Percentiles rank a stretch among this genome's conserved stretches.
These are phyloP conservation scores for Parauchenoglanis ngamensis DNA, from an alignment of 2,797 vertebrate species.

Conservation along the genomic window DNA sequence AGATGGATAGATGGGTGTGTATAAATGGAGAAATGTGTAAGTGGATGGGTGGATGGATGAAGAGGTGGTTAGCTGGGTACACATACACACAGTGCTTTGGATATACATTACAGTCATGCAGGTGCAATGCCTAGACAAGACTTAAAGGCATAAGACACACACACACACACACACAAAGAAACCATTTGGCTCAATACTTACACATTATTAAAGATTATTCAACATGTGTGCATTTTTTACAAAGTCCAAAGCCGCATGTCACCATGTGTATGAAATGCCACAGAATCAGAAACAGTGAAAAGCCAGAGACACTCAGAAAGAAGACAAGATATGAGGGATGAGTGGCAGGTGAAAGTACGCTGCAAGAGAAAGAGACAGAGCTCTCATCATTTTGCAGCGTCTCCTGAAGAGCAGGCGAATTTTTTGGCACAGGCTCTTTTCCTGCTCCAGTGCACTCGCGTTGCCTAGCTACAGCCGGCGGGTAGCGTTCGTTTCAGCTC, in stretches of 20 bases:
- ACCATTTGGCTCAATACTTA: neutral
- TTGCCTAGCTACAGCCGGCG: constrained; percentile 48
- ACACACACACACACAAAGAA: neutral
- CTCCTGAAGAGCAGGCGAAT: constrained; percentile 31
- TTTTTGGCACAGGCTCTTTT: constrained; percentile 45
- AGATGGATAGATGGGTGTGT: neutral
- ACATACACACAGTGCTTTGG: neutral
- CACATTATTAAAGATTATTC: neutral
- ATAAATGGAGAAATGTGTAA: too few species aligned
- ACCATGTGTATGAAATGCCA: neutral
- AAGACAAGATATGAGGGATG: constrained; percentile 14
- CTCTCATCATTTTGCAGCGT: constrained; percentile 23
- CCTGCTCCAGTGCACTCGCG: constrained; percentile 34
- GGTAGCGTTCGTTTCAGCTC: constrained; percentile 31
- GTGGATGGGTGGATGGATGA: neutral
- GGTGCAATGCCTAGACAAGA: neutral
- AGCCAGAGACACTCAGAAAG: neutral
- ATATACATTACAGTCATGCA: neutral
- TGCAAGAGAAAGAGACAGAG: constrained; percentile 23
- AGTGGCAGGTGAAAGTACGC: constrained; percentile 15
- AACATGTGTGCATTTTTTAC: constrained; percentile 6
- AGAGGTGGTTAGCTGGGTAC: too few species aligned
- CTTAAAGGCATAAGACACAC: neutral
- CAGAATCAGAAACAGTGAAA: constrained; percentile 6
- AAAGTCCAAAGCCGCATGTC: neutral